Base-by-base conservation (phyloP, 2,797 vertebrate species). In the Gymnoscopelus braueri region DNA sequence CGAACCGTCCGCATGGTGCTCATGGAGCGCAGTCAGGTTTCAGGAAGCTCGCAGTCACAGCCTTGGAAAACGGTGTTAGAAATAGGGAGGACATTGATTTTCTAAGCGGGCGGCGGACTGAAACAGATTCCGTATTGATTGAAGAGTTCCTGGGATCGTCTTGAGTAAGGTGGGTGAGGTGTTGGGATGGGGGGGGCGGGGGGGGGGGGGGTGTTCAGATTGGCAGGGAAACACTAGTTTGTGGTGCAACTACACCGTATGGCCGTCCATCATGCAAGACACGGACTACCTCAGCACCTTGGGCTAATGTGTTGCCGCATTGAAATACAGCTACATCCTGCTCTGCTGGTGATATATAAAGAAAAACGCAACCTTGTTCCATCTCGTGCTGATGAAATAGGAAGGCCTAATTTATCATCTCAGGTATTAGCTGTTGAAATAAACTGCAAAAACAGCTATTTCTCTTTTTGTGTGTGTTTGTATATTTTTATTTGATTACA, bases 81-180 rank as follows among this genome's bases (percentile, higher is more conserved):
- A 83, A 85, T 60, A 26, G 50, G 68, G 52, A 76, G 52, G 62
- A 67, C 82, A 90, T 89, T 78, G 84, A 92, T 92, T 91, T 84
- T 87, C 61, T 81, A 84, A 77, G 78, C 35, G 53, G 74, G 72
- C 77, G 61, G 68, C 24, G 56, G 74, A 81, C 80, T 53, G 69
- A 87, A 84, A 89, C 78, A 84, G 82, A 86, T 76, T 82, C 66
- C n/a, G 55, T 79, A 87, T 88, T 76, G 89, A 90, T 88, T 78
- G 65, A 67, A 79, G 72, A 75, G 82, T 80, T 88, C 84, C 79
- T 72, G 67, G 59, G 71, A 80, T 76, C 65, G 79, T 69, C 80
- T 70, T 48, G 14, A n/a, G 54, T 12, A 23, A 6, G 32, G 55
- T n/a, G 12, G 58, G 49, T 54, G 71, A 66, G 61, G 72, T 63